Evolutionary conservation across 30 jellyfish, hydroid and myxozoan genomes (phyloP).

Genomic region (Hydractinia echinata): DNA sequence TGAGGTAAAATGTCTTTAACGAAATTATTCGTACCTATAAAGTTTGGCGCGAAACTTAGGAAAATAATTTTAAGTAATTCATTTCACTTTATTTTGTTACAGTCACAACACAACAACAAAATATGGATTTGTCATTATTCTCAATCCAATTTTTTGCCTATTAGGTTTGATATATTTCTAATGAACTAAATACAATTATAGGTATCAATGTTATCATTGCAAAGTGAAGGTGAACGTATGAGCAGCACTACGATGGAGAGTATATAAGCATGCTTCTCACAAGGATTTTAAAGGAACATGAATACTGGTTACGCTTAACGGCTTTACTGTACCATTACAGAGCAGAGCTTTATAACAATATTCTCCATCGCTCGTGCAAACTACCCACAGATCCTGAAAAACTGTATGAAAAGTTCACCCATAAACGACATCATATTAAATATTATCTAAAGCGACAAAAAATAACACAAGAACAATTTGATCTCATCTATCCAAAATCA

Average conservation of each 20-base stretch:
- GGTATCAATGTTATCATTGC: too few relatives aligned
- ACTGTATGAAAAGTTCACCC: neutral
- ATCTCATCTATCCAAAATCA: constrained; percentile 17
- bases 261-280: constrained; percentile 17
- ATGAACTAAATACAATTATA: too few relatives aligned
- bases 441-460: constrained; percentile 1
- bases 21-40: too few relatives aligned
- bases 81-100: too few relatives aligned
- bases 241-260: neutral
- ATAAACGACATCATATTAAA: constrained; percentile 13
- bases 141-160: too few relatives aligned
- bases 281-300: constrained; percentile 23
- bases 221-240: too few relatives aligned
- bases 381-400: constrained; percentile 29
- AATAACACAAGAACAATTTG: constrained; percentile 25
- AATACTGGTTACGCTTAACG: constrained; percentile 32
- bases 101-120: too few relatives aligned
- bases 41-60: too few relatives aligned
- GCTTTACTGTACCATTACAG: neutral
- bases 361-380: constrained; percentile 7
- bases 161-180: too few relatives aligned
- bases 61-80: too few relatives aligned
- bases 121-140: too few relatives aligned
- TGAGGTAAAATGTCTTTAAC: too few relatives aligned
- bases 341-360: constrained; percentile 16